Percentiles rank a stretch among this genome's conserved stretches.
phyloP scores from a whole-genome alignment of 2,113 vertebrate species.

The Pagrus major region DNA sequence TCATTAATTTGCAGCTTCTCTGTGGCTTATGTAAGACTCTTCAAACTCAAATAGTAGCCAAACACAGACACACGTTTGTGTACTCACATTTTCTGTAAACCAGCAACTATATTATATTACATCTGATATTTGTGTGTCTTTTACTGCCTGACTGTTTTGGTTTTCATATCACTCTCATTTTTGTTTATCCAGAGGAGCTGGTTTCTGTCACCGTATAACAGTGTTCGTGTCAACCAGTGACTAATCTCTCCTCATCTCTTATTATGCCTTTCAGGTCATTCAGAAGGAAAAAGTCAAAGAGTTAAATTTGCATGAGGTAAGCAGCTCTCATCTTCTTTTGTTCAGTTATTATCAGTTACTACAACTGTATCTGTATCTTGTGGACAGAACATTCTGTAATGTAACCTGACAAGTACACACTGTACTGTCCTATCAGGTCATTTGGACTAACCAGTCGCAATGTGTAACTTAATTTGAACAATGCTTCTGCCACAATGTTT shows the following conservation, averaged over 20 bases:
- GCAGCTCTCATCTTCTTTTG: slow-evolving; percentile 55
- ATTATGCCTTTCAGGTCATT: slow-evolving; percentile 90
- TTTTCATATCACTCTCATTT: slow-evolving; percentile 3
- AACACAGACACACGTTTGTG: not conserved
- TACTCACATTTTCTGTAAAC: not conserved
- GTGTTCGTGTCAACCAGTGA: not conserved
- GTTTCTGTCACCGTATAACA: not conserved
- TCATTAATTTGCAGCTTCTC: not conserved
- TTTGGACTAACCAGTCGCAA: not conserved
- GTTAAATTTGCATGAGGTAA: slow-evolving; percentile 97
- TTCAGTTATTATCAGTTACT: slow-evolving; percentile 8
- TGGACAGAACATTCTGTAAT: slow-evolving; percentile 9
- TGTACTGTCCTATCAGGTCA: not conserved
- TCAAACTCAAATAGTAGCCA: not conserved
- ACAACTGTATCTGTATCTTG: too few relatives aligned
- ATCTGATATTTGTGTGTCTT: not conserved
- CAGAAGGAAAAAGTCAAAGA: slow-evolving; percentile 99
- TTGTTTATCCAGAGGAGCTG: not conserved
- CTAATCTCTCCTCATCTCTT: slow-evolving; percentile 30
- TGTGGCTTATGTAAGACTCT: slow-evolving; percentile 5
- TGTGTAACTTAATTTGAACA: not conserved
- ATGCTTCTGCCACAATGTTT: not conserved
- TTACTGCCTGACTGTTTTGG: not conserved
- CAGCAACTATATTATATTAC: not conserved
- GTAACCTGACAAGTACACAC: not conserved